A percentile compares a stretch with the other conserved stretches of the same genome.
Evolutionary conservation across 2,113 vertebrate species (phyloP).

Genomic region (Rana temporaria): DNA sequence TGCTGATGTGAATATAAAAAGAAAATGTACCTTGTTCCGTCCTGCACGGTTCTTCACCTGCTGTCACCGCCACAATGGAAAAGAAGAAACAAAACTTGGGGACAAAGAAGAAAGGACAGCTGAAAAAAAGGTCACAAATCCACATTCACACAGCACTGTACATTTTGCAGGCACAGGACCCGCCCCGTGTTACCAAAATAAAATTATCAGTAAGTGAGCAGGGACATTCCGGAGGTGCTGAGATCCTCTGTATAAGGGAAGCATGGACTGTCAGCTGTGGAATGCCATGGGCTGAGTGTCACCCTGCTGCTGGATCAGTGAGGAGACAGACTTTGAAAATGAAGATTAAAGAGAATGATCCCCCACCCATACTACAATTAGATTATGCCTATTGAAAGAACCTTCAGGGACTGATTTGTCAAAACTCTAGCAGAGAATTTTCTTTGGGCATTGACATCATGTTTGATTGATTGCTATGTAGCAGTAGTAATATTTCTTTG

Average conservation of each 20-base stretch:
- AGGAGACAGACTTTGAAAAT: too few relatives aligned
- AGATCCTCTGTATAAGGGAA: constrained; percentile 52
- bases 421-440: too few relatives aligned
- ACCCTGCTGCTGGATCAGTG: not conserved
- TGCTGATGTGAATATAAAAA: not conserved
- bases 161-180: constrained; percentile 68
- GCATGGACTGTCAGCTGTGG: constrained; percentile 43
- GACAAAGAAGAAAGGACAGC: constrained; percentile 49
- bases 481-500: too few relatives aligned
- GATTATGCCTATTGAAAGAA: not conserved
- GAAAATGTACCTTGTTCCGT: constrained; percentile 14
- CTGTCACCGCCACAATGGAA: constrained; percentile 24
- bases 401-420: too few relatives aligned
- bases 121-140: constrained; percentile 35
- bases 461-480: too few relatives aligned
- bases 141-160: constrained; percentile 65
- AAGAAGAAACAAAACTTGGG: constrained; percentile 28
- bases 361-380: not conserved
- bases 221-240: constrained; percentile 72
- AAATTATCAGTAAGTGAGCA: constrained; percentile 77
- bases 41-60: constrained; percentile 11
- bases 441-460: too few relatives aligned
- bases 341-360: not conserved
- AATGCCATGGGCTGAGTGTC: constrained; percentile 26
- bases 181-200: constrained; percentile 76